Evolutionary conservation across 37 sponge, comb jelly and placozoan genomes (phyloP).

Genomic region (Petrosia ficiformis): DNA sequence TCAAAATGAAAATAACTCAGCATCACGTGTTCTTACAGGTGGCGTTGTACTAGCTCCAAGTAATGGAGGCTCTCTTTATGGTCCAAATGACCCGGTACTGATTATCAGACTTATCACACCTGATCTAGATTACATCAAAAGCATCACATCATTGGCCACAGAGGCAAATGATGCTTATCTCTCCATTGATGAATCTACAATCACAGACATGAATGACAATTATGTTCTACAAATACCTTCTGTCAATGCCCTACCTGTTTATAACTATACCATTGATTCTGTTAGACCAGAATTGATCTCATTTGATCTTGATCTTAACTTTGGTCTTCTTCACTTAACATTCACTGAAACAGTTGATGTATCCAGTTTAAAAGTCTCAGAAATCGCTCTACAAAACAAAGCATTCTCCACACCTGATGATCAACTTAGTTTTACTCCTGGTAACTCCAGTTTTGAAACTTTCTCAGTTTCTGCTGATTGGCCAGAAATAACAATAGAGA

Average conservation of each 20-base stretch:
- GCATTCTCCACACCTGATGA: constrained; percentile 18
- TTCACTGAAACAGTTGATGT: constrained; percentile 86
- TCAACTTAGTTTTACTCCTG: constrained; percentile 51
- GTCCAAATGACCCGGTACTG: constrained; percentile 66
- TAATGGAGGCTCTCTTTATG: constrained; percentile 34
- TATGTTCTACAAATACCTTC: constrained; percentile 25
- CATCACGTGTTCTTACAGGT: constrained; percentile 20
- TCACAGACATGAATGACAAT: constrained; percentile 79
- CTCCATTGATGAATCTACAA: constrained; percentile 37
- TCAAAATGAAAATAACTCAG: constrained; percentile 34
- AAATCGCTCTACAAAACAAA: constrained; percentile 56
- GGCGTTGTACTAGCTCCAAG: constrained; percentile 40
- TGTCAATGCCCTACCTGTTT: constrained; percentile 26
- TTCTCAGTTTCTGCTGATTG: constrained; percentile 56
- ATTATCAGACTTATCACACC: constrained; percentile 28
- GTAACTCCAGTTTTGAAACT: constrained; percentile 25
- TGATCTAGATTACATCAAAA: constrained; percentile 85
- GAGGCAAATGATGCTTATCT: constrained; percentile 50
- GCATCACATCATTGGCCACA: constrained; percentile 43
- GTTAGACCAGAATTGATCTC: constrained; percentile 57
- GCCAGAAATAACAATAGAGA: constrained; percentile 63
- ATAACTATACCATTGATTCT: constrained; percentile 38
- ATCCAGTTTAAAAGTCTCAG: constrained; percentile 53
- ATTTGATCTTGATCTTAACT: constrained; percentile 80
- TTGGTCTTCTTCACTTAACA: constrained; percentile 54